Conservation (phyloP, 2,888 invertebrate genomes). For the Oscheius sp. region DNA sequence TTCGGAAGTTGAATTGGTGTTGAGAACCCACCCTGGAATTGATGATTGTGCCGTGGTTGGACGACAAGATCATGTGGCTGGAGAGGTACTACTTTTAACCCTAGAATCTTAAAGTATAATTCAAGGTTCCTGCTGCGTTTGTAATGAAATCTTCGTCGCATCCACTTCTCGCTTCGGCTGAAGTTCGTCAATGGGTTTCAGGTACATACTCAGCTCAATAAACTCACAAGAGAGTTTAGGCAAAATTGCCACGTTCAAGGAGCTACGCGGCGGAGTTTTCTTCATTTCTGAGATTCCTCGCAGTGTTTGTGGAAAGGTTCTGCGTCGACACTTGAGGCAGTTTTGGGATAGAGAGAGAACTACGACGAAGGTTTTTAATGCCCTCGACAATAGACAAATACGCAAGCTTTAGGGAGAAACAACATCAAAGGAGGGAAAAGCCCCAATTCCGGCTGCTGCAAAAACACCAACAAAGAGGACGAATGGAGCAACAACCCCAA, state of each 20-base stretch:
- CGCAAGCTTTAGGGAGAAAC: conserved; percentile 34
- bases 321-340: conserved; percentile 57
- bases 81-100: conserved; percentile 45
- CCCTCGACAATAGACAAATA: not conserved
- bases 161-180: conserved; percentile 60
- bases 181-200: conserved; percentile 62
- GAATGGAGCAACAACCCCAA: conserved; percentile 36
- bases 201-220: conserved; percentile 35
- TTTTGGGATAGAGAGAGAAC: conserved; percentile 65
- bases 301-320: conserved; percentile 61
- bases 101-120: not conserved
- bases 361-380: conserved; percentile 45
- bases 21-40: conserved; percentile 64
- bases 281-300: conserved; percentile 68
- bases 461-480: conserved; percentile 38
- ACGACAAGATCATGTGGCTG: conserved; percentile 63
- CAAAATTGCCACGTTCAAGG: conserved; percentile 66
- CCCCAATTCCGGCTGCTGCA: conserved; percentile 28
- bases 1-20: conserved; percentile 61
- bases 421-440: conserved; percentile 32
- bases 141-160: conserved; percentile 56
- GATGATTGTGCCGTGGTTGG: conserved; percentile 68
- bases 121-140: conserved; percentile 63
- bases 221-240: conserved; percentile 41
- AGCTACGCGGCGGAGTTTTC: conserved; percentile 66